Evolutionary conservation across 2,113 vertebrate species (phyloP).

Genomic region (Serinus canaria): DNA sequence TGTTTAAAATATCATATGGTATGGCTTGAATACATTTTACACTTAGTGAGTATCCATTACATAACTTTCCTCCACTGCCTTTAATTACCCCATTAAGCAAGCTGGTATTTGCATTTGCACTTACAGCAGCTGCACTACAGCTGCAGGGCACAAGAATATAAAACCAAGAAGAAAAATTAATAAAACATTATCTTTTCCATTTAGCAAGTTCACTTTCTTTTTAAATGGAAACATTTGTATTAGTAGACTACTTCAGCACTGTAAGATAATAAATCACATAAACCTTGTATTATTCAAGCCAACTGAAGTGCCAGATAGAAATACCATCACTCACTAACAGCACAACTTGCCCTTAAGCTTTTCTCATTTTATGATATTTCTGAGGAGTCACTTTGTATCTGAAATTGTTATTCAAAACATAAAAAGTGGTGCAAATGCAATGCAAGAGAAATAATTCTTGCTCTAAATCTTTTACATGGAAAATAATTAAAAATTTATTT

Average conservation of each 20-base stretch:
- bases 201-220: conserved; percentile 31
- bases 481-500: conserved; percentile 1
- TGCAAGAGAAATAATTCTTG: background rate
- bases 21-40: background rate
- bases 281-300: conserved; percentile 53
- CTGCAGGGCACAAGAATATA: conserved; percentile 38
- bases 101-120: conserved; percentile 23
- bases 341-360: conserved; percentile 52
- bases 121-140: conserved; percentile 17
- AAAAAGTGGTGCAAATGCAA: background rate
- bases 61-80: conserved; percentile 2
- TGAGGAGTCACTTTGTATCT: conserved; percentile 28
- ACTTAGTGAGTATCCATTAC: background rate
- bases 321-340: conserved; percentile 31
- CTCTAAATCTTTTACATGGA: background rate
- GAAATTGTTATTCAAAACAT: conserved; percentile 56
- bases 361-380: conserved; percentile 47
- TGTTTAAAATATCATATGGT: background rate
- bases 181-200: conserved; percentile 47
- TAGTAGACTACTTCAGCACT: conserved; percentile 34
- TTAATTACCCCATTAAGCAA: conserved; percentile 52
- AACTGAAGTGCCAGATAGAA: conserved; percentile 12
- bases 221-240: conserved; percentile 63
- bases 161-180: conserved; percentile 44
- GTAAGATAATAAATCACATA: conserved; percentile 51